Percentiles rank a stretch among this genome's conserved stretches.
Evolutionary conservation across 2,888 invertebrate genomes (phyloP).

Genomic region (Hartigia nigra): DNA sequence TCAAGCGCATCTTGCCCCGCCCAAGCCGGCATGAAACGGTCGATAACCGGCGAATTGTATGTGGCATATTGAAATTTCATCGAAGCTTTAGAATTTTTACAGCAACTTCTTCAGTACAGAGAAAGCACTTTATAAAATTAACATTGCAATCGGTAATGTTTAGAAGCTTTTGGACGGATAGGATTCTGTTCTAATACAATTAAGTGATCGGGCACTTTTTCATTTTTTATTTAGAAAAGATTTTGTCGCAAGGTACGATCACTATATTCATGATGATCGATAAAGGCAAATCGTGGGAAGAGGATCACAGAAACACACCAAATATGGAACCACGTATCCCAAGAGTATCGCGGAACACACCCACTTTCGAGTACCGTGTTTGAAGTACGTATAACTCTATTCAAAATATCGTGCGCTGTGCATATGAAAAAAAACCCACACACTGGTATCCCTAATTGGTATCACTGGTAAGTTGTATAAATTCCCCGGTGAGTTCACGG

Average conservation of each 20-base stretch:
- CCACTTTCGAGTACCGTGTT: conserved; percentile 30
- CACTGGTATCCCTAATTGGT: neutral
- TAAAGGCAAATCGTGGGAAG: conserved; percentile 16
- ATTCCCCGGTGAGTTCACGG: neutral
- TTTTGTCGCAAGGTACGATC: neutral
- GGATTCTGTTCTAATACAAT: neutral
- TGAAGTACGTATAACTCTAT: neutral
- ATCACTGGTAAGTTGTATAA: neutral
- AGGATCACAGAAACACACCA: conserved; percentile 37
- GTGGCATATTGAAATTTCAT: neutral
- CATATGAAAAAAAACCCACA: neutral
- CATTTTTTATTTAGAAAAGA: neutral
- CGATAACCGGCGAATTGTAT: conserved; percentile 45
- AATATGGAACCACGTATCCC: conserved; percentile 33
- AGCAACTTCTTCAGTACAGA: neutral
- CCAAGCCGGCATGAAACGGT: conserved; percentile 57
- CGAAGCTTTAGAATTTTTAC: neutral
- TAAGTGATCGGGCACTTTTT: neutral
- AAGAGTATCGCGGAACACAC: conserved; percentile 28
- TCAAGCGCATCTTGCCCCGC: conserved; percentile 65
- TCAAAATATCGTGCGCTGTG: neutral
- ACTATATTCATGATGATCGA: neutral
- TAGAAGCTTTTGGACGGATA: neutral
- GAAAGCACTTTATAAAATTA: neutral
- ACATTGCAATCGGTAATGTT: neutral